phyloP scores from a whole-genome alignment of 2,888 invertebrate genomes.

The Griposia aprilina region DNA sequence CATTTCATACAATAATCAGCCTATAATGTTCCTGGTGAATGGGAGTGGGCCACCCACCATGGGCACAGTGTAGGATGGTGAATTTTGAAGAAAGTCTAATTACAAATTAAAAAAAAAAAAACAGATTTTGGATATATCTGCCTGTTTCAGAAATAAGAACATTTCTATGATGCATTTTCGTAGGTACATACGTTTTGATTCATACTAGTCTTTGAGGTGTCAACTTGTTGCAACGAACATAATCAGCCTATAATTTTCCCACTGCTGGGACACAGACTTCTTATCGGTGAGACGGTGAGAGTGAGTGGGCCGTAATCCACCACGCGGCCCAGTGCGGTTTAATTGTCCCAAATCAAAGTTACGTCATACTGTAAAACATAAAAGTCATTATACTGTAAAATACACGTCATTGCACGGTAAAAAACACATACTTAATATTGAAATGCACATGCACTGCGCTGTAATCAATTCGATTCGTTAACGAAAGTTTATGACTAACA shows the following conservation, averaged over 20 bases:
- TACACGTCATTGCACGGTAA: neutral
- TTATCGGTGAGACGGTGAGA: too few species aligned
- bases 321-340: neutral
- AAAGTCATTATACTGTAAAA: neutral
- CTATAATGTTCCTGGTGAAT: too few species aligned
- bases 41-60: too few species aligned
- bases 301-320: too few species aligned
- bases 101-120: too few species aligned
- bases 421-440: neutral
- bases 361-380: constrained; percentile 14
- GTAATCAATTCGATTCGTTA: constrained; percentile 8
- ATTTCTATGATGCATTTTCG: neutral
- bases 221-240: neutral
- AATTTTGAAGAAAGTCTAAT: neutral
- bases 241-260: neutral
- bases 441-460: neutral
- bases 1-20: too few species aligned
- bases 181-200: neutral
- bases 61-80: neutral
- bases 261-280: neutral
- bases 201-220: neutral
- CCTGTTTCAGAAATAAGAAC: neutral
- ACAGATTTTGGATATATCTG: too few species aligned
- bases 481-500: constrained; percentile 38
- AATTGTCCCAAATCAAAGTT: neutral